Evolutionary conservation across 1,140 invertebrate genomes (phyloP), one percentile per base, ranked within the genome.

Genomic region (Palaemon carinicauda): DNA sequence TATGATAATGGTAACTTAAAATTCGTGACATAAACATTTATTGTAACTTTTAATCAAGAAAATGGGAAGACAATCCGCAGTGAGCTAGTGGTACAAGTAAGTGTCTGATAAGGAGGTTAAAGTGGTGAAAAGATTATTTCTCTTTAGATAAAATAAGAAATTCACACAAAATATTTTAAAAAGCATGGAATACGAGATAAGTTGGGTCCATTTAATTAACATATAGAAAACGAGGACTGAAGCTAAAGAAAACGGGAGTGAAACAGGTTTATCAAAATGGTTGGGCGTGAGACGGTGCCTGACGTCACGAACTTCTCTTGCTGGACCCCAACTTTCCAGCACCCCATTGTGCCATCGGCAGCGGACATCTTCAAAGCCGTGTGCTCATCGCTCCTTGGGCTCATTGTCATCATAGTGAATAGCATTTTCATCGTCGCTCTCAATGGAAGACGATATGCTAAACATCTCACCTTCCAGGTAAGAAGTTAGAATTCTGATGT

Each of bases 281-380:
- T 86, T 60, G 77, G 77, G 7, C 53, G 54, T 19, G 88, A 81
- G 12, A 85, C 80, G 24, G 54, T 82, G 15, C 88, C 88, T 4
- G 88, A 88, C 50, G 88, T 88, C 31, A 53, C 54, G 12, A 88
- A 88, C 82, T 88, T 86, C 31, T 88, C 88, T 1, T 88, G 88
- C 83, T 88, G 88, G 88, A 82, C 82, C 19, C 24, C 73, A 31
- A 75, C 82, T 69, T 88, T 88, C 83, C 88, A 88, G 78, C 88
- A 88, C 54, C 88, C 88, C 1, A 65, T 15, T 1, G 78, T 79
- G 17, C 88, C 88, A n/a, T 85, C 78, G 10, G 12, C 80, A 14
- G 88, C n/a, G 1, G 88, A 88, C 82, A 52, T 86, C 9, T 31
- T 88, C n/a, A 88, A 88, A 71, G 79, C 88, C 9, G 77, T 82